Percentiles rank a stretch among this genome's conserved stretches.
Evolutionary conservation across 92 coral and sea anemone genomes (phyloP).

Genomic region (Porites cylindrica): DNA sequence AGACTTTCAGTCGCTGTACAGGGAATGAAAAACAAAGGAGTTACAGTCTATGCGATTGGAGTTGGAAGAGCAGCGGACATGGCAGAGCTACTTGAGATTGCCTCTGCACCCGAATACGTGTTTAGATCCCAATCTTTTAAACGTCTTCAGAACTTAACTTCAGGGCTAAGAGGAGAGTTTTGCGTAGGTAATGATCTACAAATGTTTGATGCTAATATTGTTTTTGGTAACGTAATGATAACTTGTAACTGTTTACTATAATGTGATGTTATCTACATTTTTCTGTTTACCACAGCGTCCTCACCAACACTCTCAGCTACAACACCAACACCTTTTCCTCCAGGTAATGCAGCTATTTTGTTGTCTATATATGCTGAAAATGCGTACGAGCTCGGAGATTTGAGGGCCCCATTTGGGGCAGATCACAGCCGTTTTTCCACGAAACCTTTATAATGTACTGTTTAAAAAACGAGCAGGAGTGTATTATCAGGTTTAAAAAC

Average conservation of each 20-base stretch:
- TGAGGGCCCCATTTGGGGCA: too few species aligned
- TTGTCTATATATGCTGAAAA: too few species aligned
- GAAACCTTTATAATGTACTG: too few species aligned
- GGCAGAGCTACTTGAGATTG: conserved; percentile 48
- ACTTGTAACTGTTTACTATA: background rate
- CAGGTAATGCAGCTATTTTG: conserved; percentile 22
- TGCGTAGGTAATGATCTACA: conserved; percentile 48
- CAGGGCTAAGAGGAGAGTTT: conserved; percentile 29
- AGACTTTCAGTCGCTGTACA: conserved; percentile 46
- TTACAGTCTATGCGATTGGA: conserved; percentile 54
- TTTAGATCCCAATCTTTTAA: conserved; percentile 49
- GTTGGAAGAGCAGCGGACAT: conserved; percentile 36
- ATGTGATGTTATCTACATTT: background rate
- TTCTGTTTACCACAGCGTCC: background rate
- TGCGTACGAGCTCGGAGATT: too few species aligned
- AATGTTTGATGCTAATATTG: background rate
- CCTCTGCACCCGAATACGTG: conserved; percentile 10
- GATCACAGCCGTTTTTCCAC: too few species aligned
- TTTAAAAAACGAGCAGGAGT: too few species aligned
- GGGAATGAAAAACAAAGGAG: conserved; percentile 56
- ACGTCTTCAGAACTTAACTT: conserved; percentile 43
- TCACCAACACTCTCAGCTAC: background rate
- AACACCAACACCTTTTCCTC: background rate
- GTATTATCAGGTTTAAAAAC: too few species aligned
- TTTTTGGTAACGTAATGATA: background rate